phyloP scores from a whole-genome alignment of 1,140 invertebrate genomes.

The Saxidomus purpurata region DNA sequence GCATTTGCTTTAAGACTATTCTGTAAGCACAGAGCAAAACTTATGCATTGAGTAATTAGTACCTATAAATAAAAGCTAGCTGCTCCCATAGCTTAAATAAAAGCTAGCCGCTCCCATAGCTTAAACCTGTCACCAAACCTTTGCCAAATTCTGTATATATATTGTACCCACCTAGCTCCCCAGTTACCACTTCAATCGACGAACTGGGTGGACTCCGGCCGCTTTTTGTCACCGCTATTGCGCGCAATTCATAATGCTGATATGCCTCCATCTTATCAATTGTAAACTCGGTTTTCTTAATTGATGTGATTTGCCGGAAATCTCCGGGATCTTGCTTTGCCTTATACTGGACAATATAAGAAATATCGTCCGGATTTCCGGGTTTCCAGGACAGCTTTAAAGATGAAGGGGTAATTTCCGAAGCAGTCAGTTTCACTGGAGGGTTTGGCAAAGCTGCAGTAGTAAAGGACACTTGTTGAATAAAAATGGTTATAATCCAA shows the following conservation, averaged over 20 bases:
- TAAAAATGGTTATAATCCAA: conserved; percentile 41
- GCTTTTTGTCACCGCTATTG: conserved; percentile 97
- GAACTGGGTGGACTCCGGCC: conserved; percentile 95
- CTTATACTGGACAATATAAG: conserved; percentile 98
- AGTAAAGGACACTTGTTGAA: conserved; percentile 56
- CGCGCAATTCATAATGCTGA: conserved; percentile 95
- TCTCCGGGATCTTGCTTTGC: conserved; percentile 92
- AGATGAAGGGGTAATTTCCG: conserved; percentile 96
- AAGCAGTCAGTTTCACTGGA: conserved; percentile 94
- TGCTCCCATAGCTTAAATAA: background rate
- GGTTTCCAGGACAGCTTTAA: conserved; percentile 97
- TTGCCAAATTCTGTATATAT: background rate
- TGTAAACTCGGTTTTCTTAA: conserved; percentile 96
- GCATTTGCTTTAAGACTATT: too few species aligned
- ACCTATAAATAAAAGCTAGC: background rate
- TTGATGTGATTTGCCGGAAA: conserved; percentile 90
- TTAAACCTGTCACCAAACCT: conserved; percentile 16
- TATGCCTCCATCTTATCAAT: conserved; percentile 62
- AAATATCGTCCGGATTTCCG: conserved; percentile 92
- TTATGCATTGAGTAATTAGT: conserved; percentile 6
- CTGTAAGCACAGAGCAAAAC: too few species aligned
- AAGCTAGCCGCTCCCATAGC: background rate
- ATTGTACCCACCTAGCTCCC: conserved; percentile 95
- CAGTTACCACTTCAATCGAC: conserved; percentile 96
- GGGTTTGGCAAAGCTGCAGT: conserved; percentile 94